Evolutionary conservation across 2,797 vertebrate species (phyloP).

Genomic region (Artibeus lituratus): DNA sequence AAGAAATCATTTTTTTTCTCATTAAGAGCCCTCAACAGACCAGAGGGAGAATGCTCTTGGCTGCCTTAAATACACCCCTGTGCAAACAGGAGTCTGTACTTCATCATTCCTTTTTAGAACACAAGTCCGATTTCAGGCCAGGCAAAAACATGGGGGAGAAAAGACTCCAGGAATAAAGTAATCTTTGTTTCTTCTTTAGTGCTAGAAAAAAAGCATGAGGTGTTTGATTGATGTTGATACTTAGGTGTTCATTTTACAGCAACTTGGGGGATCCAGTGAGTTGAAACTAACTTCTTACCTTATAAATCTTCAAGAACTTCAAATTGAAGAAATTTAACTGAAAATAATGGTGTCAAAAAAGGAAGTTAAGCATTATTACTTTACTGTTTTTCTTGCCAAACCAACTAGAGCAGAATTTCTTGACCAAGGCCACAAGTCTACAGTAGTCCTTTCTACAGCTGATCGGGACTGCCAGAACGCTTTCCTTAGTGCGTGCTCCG

Average conservation of each 20-base stretch:
- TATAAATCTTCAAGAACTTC: slow-evolving; percentile 45
- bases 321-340: background rate
- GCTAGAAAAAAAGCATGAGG: background rate
- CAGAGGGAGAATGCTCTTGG: slow-evolving; percentile 47
- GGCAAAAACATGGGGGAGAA: slow-evolving; percentile 50
- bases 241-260: slow-evolving; percentile 26
- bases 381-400: slow-evolving; percentile 42
- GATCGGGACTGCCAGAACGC: accelerated
- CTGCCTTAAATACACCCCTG: slow-evolving; percentile 67
- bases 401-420: background rate
- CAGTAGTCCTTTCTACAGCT: background rate
- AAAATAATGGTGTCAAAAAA: slow-evolving; percentile 27
- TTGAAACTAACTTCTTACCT: background rate
- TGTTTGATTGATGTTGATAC: slow-evolving; percentile 48
- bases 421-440: background rate
- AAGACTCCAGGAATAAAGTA: slow-evolving; percentile 72
- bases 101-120: slow-evolving; percentile 47
- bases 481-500: background rate
- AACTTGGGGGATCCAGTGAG: background rate
- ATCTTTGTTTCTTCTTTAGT: slow-evolving; percentile 75
- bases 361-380: slow-evolving; percentile 27
- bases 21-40: slow-evolving; percentile 56
- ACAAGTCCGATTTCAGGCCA: slow-evolving; percentile 60
- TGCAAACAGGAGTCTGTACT: slow-evolving; percentile 74
- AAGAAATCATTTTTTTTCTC: slow-evolving; percentile 55